Evolutionary conservation across 2,113 vertebrate species (phyloP).

Genomic region (Cephalopterus ornatus): DNA sequence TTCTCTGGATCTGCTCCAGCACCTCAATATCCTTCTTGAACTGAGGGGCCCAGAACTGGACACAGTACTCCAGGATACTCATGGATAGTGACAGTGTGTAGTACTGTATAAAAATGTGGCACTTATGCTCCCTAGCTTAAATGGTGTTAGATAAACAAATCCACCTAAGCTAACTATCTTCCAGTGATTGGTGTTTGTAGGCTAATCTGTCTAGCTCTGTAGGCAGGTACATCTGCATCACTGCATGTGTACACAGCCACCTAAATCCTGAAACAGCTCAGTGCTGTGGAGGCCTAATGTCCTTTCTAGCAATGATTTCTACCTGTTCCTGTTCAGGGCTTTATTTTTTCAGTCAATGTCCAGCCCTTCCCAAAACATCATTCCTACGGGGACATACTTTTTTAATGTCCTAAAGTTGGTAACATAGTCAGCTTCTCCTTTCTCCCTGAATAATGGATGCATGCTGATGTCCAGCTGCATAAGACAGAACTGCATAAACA

Average conservation of each 20-base stretch:
- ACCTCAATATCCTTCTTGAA: no score
- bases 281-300: neutral
- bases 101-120: neutral
- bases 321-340: no score
- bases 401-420: neutral
- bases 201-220: neutral
- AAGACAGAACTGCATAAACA: neutral
- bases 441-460: neutral
- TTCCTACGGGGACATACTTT: no score
- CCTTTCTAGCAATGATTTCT: neutral
- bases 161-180: neutral
- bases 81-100: accelerated
- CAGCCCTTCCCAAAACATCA: no score
- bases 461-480: neutral
- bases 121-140: neutral
- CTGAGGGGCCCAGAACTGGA: no score
- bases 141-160: neutral
- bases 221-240: neutral
- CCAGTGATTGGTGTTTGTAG: neutral
- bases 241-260: neutral
- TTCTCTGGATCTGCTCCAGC: no score
- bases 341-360: no score
- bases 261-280: neutral
- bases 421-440: neutral
- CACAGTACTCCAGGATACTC: no score